Conservation (phyloP, 1,140 invertebrate genomes). For the Globodera rostochiensis region DNA sequence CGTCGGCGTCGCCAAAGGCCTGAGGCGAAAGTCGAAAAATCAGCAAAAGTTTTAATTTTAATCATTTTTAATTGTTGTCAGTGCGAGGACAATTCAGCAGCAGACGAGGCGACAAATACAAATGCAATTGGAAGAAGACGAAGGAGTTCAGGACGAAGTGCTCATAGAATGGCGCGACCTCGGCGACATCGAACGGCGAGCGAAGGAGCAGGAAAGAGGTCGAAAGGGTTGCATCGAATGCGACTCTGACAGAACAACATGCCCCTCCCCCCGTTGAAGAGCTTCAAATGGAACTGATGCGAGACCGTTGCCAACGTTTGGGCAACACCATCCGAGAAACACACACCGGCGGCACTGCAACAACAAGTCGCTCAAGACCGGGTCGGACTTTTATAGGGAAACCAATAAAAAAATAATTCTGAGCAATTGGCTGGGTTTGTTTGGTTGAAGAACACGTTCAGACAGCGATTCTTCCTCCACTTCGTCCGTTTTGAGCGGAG, state of each 20-base stretch:
- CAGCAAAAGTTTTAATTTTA: too few relatives aligned
- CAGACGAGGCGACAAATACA: not conserved
- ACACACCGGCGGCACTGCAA: not conserved
- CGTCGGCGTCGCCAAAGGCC: not conserved
- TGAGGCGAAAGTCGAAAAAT: constrained; percentile 17
- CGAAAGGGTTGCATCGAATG: not conserved
- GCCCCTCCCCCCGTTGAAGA: constrained; percentile 4
- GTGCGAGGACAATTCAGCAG: constrained; percentile 3
- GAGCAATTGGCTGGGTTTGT: not conserved
- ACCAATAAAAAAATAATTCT: too few relatives aligned
- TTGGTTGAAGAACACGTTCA: constrained; percentile 7
- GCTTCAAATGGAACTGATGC: constrained; percentile 45
- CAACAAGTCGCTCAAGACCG: constrained; percentile 16
- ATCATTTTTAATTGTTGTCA: not conserved
- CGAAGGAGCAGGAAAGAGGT: constrained; percentile 44
- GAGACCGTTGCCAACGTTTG: constrained; percentile 27
- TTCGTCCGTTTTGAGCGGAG: constrained; percentile 31
- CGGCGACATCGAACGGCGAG: constrained; percentile 34
- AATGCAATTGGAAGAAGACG: not conserved
- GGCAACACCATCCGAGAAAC: not conserved
- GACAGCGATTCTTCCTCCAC: constrained; percentile 38
- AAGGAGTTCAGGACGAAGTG: constrained; percentile 8
- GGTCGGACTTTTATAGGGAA: constrained; percentile 4
- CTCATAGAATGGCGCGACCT: constrained; percentile 31
- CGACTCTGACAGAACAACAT: not conserved